A percentile compares a stretch with the other conserved stretches of the same genome.
These are phyloP conservation scores for Frankliniella fusca DNA, from an alignment of 2,888 invertebrate genomes.

Conservation along the genomic window DNA sequence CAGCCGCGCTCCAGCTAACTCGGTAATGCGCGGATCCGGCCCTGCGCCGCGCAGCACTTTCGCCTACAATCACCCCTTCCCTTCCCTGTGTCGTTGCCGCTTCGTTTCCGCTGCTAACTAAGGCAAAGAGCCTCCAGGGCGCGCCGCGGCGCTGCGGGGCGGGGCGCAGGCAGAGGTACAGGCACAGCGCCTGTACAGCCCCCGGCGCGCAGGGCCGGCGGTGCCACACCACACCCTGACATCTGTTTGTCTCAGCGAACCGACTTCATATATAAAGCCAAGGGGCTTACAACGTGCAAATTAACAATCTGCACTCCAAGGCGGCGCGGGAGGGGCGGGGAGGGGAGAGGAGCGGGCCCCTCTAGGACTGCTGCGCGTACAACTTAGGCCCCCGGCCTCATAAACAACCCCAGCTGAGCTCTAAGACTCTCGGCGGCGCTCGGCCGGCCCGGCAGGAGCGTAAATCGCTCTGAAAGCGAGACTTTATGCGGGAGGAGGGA, in stretches of 20 bases:
- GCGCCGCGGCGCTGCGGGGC: too few species aligned
- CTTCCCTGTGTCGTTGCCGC: not conserved
- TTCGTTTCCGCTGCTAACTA: not conserved
- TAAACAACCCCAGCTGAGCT: conserved; percentile 10
- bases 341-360: not conserved
- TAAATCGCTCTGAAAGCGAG: conserved; percentile 10
- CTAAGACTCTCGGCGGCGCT: not conserved
- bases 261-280: not conserved
- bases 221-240: not conserved
- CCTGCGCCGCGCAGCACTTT: too few species aligned
- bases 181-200: too few species aligned
- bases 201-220: too few species aligned
- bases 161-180: too few species aligned
- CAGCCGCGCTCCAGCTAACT: too few species aligned
- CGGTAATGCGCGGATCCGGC: too few species aligned
- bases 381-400: not conserved
- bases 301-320: not conserved
- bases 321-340: not conserved
- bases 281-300: not conserved
- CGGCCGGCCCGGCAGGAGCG: not conserved
- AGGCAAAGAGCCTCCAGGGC: not conserved
- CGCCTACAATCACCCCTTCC: too few species aligned
- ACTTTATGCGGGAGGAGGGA: not conserved
- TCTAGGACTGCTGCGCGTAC: not conserved
- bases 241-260: not conserved